A percentile compares a stretch with the other conserved stretches of the same genome.
These are phyloP conservation scores for Drosophila malerkotliana DNA, from an alignment of 1,140 invertebrate genomes.

Conservation along the genomic window DNA sequence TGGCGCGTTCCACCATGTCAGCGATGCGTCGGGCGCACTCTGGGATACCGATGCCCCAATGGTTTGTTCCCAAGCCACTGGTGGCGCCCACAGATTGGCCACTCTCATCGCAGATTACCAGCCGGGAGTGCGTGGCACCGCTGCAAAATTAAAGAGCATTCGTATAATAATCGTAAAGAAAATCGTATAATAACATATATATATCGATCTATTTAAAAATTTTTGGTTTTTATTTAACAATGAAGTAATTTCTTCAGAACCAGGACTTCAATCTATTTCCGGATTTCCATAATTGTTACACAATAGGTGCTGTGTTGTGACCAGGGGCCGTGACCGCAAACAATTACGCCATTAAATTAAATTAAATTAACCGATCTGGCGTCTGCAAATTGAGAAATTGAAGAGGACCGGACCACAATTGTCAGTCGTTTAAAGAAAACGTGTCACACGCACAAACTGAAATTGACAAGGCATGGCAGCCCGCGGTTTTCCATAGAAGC, in stretches of 20 bases:
- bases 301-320: slow-evolving; percentile 38
- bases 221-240: background rate
- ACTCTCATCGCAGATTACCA: slow-evolving; percentile 89
- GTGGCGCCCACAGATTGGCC: slow-evolving; percentile 88
- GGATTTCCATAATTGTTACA: slow-evolving; percentile 33
- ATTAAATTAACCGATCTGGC: slow-evolving; percentile 51
- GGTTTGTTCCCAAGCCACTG: slow-evolving; percentile 91
- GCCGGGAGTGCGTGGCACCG: slow-evolving; percentile 92
- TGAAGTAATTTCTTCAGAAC: slow-evolving; percentile 6
- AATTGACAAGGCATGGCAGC: slow-evolving; percentile 27
- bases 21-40: slow-evolving; percentile 90
- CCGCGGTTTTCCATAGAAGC: slow-evolving; percentile 8
- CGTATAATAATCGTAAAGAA: too few species aligned
- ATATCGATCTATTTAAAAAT: too few species aligned
- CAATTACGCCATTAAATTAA: slow-evolving; percentile 44
- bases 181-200: too few species aligned
- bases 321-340: slow-evolving; percentile 45
- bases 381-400: slow-evolving; percentile 49
- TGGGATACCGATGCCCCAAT: slow-evolving; percentile 92
- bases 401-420: slow-evolving; percentile 39
- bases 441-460: slow-evolving; percentile 45
- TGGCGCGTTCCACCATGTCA: slow-evolving; percentile 89
- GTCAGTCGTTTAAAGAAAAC: slow-evolving; percentile 45
- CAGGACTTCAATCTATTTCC: slow-evolving; percentile 24
- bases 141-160: slow-evolving; percentile 85